These are phyloP conservation scores for Limnodromus scolopaceus DNA, from an alignment of 2,797 vertebrate species.

Conservation along the genomic window DNA sequence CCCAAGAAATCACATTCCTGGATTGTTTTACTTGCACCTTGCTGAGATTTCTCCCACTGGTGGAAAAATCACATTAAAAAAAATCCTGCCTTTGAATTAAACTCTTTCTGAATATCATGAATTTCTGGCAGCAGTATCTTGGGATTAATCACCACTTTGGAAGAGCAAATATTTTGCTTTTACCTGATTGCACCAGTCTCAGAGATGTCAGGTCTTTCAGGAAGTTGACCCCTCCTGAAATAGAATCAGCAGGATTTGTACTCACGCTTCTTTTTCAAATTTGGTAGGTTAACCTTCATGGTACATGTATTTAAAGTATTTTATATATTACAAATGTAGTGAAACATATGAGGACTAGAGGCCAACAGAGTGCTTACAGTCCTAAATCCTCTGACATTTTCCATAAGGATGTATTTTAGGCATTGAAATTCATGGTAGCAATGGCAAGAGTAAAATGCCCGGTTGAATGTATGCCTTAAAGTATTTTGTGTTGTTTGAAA, in stretches of 20 bases:
- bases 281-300: not conserved
- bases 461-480: not conserved
- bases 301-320: not conserved
- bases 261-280: not conserved
- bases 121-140: not conserved
- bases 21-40: not conserved
- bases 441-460: not conserved
- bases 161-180: conserved; percentile 15
- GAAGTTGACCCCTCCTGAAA: not conserved
- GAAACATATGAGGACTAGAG: not conserved
- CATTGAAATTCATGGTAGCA: not conserved
- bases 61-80: not conserved
- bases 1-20: not conserved
- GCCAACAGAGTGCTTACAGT: not conserved
- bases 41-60: not conserved
- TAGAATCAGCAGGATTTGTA: not conserved
- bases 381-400: not conserved
- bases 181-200: not conserved
- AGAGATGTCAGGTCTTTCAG: not conserved
- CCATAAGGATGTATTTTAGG: not conserved
- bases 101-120: not conserved
- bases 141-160: not conserved
- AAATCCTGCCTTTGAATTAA: not conserved
- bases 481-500: not conserved
- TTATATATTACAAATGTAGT: not conserved